Evolutionary conservation across 35 echinoderm and acorn worm genomes (phyloP).

Genomic region (Anneissia japonica): DNA sequence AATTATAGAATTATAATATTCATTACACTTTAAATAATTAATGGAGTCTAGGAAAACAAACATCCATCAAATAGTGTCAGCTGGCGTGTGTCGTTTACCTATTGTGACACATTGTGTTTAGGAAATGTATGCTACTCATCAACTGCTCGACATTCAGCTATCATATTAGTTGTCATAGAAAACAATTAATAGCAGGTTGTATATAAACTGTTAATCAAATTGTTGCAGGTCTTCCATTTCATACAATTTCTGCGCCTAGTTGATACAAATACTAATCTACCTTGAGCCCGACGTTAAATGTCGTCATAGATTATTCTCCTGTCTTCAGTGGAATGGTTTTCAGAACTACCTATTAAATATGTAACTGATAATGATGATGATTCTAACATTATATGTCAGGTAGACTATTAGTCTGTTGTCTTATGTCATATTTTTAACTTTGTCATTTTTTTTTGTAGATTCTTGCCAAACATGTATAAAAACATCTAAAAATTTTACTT

Average conservation of each 20-base stretch:
- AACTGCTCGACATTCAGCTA: not conserved
- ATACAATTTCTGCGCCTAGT: not conserved
- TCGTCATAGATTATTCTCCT: not conserved
- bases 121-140: not conserved
- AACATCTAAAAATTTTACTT: no score
- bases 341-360: no score
- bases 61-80: not conserved
- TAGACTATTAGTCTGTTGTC: no score
- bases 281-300: not conserved
- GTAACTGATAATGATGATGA: no score
- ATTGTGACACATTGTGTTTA: not conserved
- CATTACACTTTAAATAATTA: no score
- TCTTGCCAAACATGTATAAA: no score
- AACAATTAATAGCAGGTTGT: not conserved
- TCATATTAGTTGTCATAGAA: not conserved
- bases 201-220: not conserved
- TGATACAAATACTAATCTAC: not conserved
- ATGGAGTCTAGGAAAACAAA: not conserved
- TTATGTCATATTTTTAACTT: no score
- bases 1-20: not conserved
- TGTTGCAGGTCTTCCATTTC: not conserved
- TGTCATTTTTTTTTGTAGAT: no score
- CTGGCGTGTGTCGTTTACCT: not conserved
- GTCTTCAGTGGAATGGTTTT: no score
- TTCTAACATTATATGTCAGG: no score